Conservation (phyloP, 2,113 vertebrate species). For the Chaenocephalus aceratus region DNA sequence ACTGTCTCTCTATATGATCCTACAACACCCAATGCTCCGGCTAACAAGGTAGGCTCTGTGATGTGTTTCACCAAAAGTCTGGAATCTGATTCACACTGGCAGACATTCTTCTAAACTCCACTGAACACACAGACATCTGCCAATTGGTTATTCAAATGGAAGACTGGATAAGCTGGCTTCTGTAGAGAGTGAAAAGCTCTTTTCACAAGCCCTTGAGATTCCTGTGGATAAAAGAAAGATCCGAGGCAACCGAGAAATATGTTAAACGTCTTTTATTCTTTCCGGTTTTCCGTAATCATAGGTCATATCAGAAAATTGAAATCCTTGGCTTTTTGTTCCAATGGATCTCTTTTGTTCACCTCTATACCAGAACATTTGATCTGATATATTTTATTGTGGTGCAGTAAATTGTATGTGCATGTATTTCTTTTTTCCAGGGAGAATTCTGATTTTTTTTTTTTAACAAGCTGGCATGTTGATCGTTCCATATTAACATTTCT, state of each 20-base stretch:
- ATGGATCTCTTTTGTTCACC: slow-evolving; percentile 2
- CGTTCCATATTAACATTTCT: slow-evolving; percentile 7
- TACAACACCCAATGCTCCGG: slow-evolving; percentile 15
- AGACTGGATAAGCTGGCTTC: slow-evolving; percentile 11
- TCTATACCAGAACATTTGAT: slow-evolving; percentile 28
- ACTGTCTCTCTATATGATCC: slow-evolving; percentile 34
- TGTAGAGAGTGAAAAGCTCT: neutral
- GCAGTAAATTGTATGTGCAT: neutral
- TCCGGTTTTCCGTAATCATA: slow-evolving; percentile 18
- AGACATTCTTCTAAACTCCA: slow-evolving; percentile 18
- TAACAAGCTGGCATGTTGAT: neutral
- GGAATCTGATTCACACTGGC: slow-evolving; percentile 34
- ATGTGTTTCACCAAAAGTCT: slow-evolving; percentile 40
- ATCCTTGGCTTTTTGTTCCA: slow-evolving; percentile 9
- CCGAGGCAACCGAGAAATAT: slow-evolving; percentile 16
- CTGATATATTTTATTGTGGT: neutral
- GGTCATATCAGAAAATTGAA: slow-evolving; percentile 23
- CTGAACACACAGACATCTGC: slow-evolving; percentile 31
- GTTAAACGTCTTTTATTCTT: slow-evolving; percentile 22
- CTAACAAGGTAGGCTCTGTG: slow-evolving; percentile 54
- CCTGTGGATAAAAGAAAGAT: slow-evolving; percentile 34
- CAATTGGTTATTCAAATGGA: slow-evolving; percentile 38
- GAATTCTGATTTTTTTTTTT: neutral
- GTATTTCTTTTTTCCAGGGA: neutral
- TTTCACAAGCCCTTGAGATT: slow-evolving; percentile 38